Percentiles rank a stretch among this genome's conserved stretches.
Evolutionary conservation across 2,797 vertebrate genomes (phyloP).

Genomic region (Clamator glandarius): DNA sequence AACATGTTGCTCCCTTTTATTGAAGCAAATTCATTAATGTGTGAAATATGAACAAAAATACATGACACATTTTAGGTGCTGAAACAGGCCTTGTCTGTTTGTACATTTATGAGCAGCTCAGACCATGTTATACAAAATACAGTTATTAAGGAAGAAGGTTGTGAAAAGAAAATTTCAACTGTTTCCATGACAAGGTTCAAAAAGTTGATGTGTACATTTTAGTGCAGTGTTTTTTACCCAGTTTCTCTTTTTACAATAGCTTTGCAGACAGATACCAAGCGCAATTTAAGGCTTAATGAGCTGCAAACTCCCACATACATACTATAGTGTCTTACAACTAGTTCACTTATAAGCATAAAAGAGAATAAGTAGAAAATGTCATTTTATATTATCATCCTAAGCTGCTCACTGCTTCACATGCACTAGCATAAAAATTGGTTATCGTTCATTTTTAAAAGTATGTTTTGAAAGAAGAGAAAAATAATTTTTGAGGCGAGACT

Average conservation of each 20-base stretch:
- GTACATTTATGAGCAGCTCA: not conserved
- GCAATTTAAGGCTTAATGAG: conserved; percentile 25
- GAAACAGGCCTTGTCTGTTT: not conserved
- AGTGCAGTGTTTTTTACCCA: not conserved
- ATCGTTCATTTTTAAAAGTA: not conserved
- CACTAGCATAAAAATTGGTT: not conserved
- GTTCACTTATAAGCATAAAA: not conserved
- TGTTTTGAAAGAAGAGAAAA: not conserved
- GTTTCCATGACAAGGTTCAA: not conserved
- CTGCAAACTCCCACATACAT: not conserved
- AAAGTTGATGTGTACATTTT: not conserved
- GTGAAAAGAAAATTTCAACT: not conserved
- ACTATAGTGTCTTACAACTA: not conserved
- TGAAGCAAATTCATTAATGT: not conserved
- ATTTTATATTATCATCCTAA: not conserved
- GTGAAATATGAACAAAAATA: not conserved
- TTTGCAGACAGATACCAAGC: not conserved
- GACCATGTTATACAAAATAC: not conserved
- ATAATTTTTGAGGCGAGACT: not conserved
- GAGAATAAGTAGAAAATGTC: not conserved
- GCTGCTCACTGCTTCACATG: not conserved
- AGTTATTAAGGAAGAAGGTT: not conserved
- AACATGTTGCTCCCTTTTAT: not conserved
- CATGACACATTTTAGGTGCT: not conserved
- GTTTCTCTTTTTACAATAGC: not conserved